Evolutionary conservation across 2,113 vertebrate genomes (phyloP).

Genomic region (Clarias batrachus): DNA sequence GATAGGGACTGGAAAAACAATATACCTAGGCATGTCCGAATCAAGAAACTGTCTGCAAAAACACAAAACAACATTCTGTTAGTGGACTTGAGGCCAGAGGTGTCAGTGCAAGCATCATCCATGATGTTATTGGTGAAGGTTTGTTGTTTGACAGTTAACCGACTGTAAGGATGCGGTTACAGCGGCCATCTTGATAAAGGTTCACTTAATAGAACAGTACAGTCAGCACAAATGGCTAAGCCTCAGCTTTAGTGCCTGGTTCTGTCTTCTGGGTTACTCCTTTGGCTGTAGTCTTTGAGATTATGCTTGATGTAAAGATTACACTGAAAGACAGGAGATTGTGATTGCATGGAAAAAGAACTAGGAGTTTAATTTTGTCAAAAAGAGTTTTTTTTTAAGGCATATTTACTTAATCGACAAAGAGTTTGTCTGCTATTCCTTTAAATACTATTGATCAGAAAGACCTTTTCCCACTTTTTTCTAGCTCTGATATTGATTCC

Average conservation of each 20-base stretch:
- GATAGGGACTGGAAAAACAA: conserved; percentile 68
- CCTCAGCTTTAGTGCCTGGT: conserved; percentile 42
- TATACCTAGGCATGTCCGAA: conserved; percentile 99
- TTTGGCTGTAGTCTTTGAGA: conserved; percentile 34
- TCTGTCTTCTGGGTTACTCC: conserved; percentile 14
- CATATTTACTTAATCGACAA: not conserved
- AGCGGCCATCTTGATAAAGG: conserved; percentile 4
- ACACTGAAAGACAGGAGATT: conserved; percentile 50
- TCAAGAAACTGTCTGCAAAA: conserved; percentile 99
- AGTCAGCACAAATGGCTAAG: conserved; percentile 39
- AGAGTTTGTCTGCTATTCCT: not conserved
- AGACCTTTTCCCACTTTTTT: not conserved
- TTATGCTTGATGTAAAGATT: conserved; percentile 27
- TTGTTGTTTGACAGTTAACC: conserved; percentile 50
- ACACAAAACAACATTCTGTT: conserved; percentile 94
- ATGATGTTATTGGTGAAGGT: conserved; percentile 45
- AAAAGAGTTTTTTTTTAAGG: not conserved
- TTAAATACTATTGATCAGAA: not conserved
- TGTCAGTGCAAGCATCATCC: conserved; percentile 60
- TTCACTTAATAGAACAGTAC: not conserved
- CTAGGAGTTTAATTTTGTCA: not conserved
- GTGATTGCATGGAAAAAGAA: conserved; percentile 9
- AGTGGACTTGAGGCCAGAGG: conserved; percentile 77
- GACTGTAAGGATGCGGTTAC: not conserved
- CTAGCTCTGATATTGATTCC: not conserved